A percentile compares a stretch with the other conserved stretches of the same genome.
Conservation (phyloP, 2,888 invertebrate species). For the Erebia epiphron region DNA sequence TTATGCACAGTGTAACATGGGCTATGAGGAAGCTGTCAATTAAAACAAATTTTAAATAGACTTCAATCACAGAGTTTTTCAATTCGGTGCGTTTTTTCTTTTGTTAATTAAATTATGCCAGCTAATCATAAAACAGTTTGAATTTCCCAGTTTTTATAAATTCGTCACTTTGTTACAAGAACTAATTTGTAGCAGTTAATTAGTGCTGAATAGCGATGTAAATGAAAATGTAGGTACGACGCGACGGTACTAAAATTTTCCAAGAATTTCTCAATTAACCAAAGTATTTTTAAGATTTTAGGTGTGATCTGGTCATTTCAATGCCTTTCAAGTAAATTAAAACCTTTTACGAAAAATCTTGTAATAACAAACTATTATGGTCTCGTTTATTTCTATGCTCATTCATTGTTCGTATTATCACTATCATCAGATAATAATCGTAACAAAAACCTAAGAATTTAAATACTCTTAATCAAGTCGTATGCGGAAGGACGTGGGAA, state of each 20-base stretch:
- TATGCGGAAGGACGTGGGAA: too few species aligned
- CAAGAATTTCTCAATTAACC: constrained; percentile 14
- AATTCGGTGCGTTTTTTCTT: background rate
- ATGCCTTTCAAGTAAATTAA: background rate
- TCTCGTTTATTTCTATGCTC: background rate
- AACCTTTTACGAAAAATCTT: background rate
- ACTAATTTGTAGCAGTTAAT: constrained; percentile 21
- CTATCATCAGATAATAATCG: background rate
- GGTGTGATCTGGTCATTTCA: background rate
- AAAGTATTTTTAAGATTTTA: background rate
- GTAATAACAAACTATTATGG: background rate
- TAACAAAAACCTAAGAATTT: too few species aligned
- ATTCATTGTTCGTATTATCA: background rate
- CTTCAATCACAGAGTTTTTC: too few species aligned
- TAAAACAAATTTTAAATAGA: too few species aligned
- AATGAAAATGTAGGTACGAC: constrained; percentile 17
- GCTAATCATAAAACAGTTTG: background rate
- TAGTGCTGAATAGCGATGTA: constrained; percentile 15
- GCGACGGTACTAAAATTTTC: constrained; percentile 10
- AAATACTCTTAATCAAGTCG: too few species aligned
- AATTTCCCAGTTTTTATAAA: constrained; percentile 14
- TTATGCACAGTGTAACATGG: too few species aligned
- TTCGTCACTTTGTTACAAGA: background rate
- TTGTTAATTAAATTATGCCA: background rate
- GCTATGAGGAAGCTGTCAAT: too few species aligned